Base-by-base conservation (phyloP, 1,140 invertebrate species). In the Trichoplusia ni region DNA sequence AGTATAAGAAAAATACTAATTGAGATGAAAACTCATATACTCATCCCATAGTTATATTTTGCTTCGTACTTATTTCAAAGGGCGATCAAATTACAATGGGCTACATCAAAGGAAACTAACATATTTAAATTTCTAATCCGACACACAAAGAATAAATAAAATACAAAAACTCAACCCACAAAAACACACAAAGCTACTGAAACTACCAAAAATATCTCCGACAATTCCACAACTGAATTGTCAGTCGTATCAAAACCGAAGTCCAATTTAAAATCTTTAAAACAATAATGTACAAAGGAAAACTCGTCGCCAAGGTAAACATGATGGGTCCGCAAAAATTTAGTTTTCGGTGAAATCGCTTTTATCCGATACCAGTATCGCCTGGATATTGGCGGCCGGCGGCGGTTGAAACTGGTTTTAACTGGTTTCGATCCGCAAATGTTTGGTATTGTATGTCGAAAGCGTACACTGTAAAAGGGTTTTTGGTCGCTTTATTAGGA, bases 301-400 rank as follows among this genome's bases (percentile, higher is more conserved):
- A 31, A 31, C 18, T 4, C 8, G 18, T 25, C 46, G 6, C 14
- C 27, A 31, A 47, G 25, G 21, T 14, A 46, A 46, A 25, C 4
- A 47, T 13, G 23, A 47, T 25, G 18, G 23, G n/a, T 7, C 11
- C 23, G n/a, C n/a, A n/a, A n/a, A n/a, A n/a, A n/a, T n/a, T n/a
- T 27, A 49, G 14, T 49, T 31, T 49, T 49, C 18, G 46, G 6
- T 49, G n/a, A 49, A n/a, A 49, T 31, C 46, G 46, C 25, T 49
- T 49, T 49, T 25, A 14, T 18, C 25, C 25, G 18, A 49, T 49
- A 49, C 14, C 46, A 25, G 25, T 49, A 49, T 49, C 46, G 18
- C 27, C 46, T 49, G 46, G 46, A 49, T 49, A 49, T 49, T 31
- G 46, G 13, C 46, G 46, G 25, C 46, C 46, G 46, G 25, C 25